Evolutionary conservation across 1,140 invertebrate genomes (phyloP).

Genomic region (Drosophila lowei): DNA sequence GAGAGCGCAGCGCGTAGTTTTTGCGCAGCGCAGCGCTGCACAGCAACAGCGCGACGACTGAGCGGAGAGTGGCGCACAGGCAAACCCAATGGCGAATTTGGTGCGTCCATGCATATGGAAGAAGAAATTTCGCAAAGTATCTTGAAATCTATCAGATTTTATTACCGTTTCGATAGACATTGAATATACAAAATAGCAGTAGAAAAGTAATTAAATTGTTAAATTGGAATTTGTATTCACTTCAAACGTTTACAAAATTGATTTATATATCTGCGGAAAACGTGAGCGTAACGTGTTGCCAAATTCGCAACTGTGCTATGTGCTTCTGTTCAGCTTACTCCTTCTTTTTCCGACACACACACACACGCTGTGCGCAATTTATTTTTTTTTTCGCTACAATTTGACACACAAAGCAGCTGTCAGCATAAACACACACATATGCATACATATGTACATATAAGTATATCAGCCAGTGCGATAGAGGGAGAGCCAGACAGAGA

Average conservation of each 20-base stretch:
- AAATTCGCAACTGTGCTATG: conserved; percentile 34
- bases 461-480: conserved; percentile 49
- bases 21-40: conserved; percentile 68
- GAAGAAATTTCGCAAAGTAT: too few species aligned
- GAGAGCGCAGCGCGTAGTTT: conserved; percentile 63
- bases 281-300: background rate
- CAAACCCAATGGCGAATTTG: background rate
- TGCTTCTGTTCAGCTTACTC: conserved; percentile 8
- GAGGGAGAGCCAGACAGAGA: conserved; percentile 8
- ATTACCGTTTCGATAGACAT: too few species aligned
- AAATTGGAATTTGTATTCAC: too few species aligned
- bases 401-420: conserved; percentile 66
- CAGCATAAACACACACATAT: conserved; percentile 45
- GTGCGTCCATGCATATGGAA: background rate
- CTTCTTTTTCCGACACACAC: conserved; percentile 33
- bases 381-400: conserved; percentile 64
- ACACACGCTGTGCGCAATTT: conserved; percentile 9
- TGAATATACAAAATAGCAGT: too few species aligned
- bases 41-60: conserved; percentile 35
- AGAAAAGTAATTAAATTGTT: too few species aligned
- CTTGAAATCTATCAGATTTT: too few species aligned
- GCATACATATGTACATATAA: conserved; percentile 28
- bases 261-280: too few species aligned
- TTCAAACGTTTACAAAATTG: too few species aligned
- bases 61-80: conserved; percentile 7